These are phyloP conservation scores for Hemiscyllium ocellatum DNA, from an alignment of 2,113 vertebrate species.

Conservation along the genomic window DNA sequence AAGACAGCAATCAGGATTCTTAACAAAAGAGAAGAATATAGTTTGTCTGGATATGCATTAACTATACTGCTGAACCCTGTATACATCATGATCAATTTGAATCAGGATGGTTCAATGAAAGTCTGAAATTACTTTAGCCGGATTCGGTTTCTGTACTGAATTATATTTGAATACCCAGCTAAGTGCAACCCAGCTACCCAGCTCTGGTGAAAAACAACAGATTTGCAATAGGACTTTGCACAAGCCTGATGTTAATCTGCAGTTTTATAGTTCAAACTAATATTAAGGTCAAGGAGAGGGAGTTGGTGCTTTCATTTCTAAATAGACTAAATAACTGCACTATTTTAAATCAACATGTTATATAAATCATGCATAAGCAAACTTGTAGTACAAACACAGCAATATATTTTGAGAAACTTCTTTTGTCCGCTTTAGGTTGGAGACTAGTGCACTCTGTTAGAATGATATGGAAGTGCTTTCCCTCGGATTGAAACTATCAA, in stretches of 20 bases:
- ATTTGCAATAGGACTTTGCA: neutral
- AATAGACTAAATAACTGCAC: neutral
- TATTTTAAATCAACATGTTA: neutral
- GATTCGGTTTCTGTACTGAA: neutral
- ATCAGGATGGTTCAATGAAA: neutral
- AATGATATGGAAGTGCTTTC: neutral
- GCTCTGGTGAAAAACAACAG: slow-evolving; percentile 14
- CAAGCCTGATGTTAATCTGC: slow-evolving; percentile 20
- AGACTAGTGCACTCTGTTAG: neutral
- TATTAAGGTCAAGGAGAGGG: slow-evolving; percentile 1
- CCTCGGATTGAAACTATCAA: neutral
- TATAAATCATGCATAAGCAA: neutral
- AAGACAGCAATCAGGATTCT: neutral
- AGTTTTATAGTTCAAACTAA: neutral
- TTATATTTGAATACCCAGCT: neutral
- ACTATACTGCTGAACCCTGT: neutral
- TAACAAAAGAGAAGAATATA: neutral
- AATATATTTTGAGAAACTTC: neutral
- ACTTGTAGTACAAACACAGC: neutral
- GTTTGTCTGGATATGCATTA: neutral
- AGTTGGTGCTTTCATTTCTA: neutral
- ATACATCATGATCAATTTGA: neutral
- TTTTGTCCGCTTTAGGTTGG: neutral
- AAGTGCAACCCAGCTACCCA: no score
- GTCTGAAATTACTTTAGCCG: neutral